These are phyloP conservation scores for Dolichopus griseipennis DNA, from an alignment of 2,888 invertebrate species.

Conservation along the genomic window DNA sequence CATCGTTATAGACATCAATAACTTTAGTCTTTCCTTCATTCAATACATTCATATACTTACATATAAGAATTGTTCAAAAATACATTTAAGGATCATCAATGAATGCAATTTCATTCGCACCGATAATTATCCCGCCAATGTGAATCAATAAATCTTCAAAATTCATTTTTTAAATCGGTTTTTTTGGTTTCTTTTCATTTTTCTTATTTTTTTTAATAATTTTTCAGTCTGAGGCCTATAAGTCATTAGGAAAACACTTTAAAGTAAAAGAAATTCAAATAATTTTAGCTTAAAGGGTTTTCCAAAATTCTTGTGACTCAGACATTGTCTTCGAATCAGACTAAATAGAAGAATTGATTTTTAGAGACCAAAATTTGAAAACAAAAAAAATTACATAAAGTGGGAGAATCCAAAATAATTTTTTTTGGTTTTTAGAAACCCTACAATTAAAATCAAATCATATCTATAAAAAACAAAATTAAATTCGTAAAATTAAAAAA, in stretches of 20 bases:
- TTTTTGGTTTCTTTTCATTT: neutral
- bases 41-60: neutral
- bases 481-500: neutral
- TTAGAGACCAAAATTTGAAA: no score
- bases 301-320: constrained; percentile 6
- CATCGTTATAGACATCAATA: neutral
- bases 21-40: neutral
- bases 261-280: neutral
- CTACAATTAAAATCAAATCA: constrained; percentile 3
- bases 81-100: neutral
- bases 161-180: neutral
- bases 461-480: neutral
- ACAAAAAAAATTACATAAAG: neutral
- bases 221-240: neutral
- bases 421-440: neutral
- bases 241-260: neutral
- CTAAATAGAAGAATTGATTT: no score
- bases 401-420: neutral
- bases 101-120: constrained; percentile 6
- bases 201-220: neutral
- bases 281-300: neutral
- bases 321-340: neutral
- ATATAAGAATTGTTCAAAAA: neutral
- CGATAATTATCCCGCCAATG: constrained; percentile 3
- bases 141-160: constrained; percentile 6